Evolutionary conservation across 2,888 invertebrate species (phyloP).

Genomic region (Ormia ochracea): DNA sequence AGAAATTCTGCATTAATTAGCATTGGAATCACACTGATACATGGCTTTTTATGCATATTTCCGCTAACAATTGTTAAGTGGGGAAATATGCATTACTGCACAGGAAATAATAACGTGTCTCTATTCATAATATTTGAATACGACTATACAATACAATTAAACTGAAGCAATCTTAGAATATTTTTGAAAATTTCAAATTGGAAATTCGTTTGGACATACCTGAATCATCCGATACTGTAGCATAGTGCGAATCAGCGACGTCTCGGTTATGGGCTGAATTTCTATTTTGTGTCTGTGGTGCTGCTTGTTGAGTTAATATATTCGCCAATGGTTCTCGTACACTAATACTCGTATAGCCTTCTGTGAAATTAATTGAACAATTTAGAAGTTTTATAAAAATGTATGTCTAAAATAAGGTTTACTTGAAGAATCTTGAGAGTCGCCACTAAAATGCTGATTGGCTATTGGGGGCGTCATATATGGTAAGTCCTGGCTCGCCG

Average conservation of each 20-base stretch:
- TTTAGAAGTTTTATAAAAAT: background rate
- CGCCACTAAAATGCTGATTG: conserved; percentile 88
- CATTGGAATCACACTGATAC: too few species aligned
- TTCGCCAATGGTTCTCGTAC: conserved; percentile 91
- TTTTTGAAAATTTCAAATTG: too few species aligned
- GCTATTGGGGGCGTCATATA: conserved; percentile 91
- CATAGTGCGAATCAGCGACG: conserved; percentile 84
- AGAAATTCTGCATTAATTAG: too few species aligned
- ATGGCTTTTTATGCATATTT: too few species aligned
- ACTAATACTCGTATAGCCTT: conserved; percentile 94
- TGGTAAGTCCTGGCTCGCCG: conserved; percentile 91
- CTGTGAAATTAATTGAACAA: conserved; percentile 76
- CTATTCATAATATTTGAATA: too few species aligned
- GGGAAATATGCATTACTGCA: too few species aligned
- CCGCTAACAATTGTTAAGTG: too few species aligned
- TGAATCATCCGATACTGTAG: conserved; percentile 94
- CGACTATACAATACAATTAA: too few species aligned
- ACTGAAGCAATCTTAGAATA: too few species aligned
- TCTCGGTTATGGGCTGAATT: conserved; percentile 75
- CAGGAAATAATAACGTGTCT: too few species aligned
- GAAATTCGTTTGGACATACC: conserved; percentile 81
- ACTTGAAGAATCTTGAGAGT: conserved; percentile 93
- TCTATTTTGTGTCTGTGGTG: conserved; percentile 77
- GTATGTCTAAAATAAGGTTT: conserved; percentile 67
- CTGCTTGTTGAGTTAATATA: conserved; percentile 82